Conservation (phyloP, 2,888 invertebrate genomes). For the Caenorhabditis macrosperma region DNA sequence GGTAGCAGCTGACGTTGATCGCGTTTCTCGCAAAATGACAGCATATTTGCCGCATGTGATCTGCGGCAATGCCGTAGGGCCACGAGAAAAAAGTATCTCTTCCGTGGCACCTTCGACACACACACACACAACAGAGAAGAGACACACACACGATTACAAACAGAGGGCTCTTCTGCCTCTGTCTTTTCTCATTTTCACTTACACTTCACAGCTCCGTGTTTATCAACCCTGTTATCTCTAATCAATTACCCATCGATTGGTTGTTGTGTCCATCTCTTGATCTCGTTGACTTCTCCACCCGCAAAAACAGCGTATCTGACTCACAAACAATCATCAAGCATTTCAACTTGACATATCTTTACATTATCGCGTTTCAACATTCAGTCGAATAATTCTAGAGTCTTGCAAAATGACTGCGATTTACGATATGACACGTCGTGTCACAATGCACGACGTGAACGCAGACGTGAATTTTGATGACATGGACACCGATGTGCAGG, state of each 20-base stretch:
- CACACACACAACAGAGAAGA: constrained; percentile 4
- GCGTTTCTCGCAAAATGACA: constrained; percentile 55
- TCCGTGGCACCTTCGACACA: constrained; percentile 56
- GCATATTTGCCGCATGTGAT: constrained; percentile 58
- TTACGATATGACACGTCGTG: constrained; percentile 77
- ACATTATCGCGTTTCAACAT: too few species aligned
- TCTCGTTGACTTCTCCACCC: too few species aligned
- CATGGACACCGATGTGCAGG: constrained; percentile 45
- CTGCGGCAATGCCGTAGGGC: constrained; percentile 57
- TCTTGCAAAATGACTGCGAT: constrained; percentile 69
- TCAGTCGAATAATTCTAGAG: constrained; percentile 35
- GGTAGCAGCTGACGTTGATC: constrained; percentile 50
- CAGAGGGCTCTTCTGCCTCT: constrained; percentile 29
- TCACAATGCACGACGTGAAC: constrained; percentile 74
- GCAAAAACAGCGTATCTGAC: too few species aligned
- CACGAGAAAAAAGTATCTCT: constrained; percentile 59
- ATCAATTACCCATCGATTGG: constrained; percentile 4
- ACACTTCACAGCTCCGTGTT: constrained; percentile 45
- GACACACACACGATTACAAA: constrained; percentile 48
- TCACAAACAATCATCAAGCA: too few species aligned
- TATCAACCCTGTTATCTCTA: constrained; percentile 43
- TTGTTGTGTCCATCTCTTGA: background rate
- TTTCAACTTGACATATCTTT: too few species aligned
- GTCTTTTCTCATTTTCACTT: constrained; percentile 25
- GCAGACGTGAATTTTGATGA: constrained; percentile 54